Evolutionary conservation across 2,113 vertebrate genomes (phyloP).

Genomic region (Lepidothrix coronata): DNA sequence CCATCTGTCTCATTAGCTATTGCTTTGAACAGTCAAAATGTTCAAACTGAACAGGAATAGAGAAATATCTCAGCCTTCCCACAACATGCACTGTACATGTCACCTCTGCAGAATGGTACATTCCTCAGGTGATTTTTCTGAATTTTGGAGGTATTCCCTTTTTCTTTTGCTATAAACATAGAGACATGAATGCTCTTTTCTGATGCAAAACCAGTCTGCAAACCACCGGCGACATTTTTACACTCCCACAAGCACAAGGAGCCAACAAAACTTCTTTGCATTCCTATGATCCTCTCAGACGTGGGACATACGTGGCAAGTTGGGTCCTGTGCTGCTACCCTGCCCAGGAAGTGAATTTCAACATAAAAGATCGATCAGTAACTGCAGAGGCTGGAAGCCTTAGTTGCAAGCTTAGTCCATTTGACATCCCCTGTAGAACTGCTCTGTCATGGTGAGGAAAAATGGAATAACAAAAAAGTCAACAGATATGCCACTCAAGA

Average conservation of each 20-base stretch:
- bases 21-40: not conserved
- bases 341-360: not conserved
- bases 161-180: not conserved
- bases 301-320: slow-evolving; percentile 48
- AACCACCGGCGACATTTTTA: not conserved
- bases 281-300: not conserved
- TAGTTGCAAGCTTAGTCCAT: not conserved
- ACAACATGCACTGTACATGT: fast-evolving
- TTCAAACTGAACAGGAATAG: not conserved
- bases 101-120: not conserved
- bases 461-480: not conserved
- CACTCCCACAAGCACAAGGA: not conserved
- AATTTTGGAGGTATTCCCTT: not conserved
- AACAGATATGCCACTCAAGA: not conserved
- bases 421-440: not conserved
- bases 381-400: not conserved
- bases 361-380: not conserved
- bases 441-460: not conserved
- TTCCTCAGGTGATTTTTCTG: not conserved
- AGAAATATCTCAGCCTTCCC: not conserved
- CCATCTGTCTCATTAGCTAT: not conserved
- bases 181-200: not conserved
- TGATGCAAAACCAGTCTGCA: not conserved
- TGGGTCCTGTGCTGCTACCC: not conserved
- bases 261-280: not conserved